Evolutionary conservation across 2,113 vertebrate genomes (phyloP).

Genomic region (Meleagris gallopavo): DNA sequence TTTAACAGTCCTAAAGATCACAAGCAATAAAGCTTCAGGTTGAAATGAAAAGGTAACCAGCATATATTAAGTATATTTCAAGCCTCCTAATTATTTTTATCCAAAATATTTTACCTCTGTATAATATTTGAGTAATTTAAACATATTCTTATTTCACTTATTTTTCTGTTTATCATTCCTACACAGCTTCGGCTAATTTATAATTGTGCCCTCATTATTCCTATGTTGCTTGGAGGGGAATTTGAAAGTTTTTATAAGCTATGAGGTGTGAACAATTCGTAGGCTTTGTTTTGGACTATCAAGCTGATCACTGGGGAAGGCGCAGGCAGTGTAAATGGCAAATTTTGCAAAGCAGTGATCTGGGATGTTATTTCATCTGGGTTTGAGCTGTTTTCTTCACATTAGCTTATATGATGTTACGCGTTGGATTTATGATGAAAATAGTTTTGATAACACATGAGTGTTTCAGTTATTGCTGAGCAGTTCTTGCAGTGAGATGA

Average conservation of each 20-base stretch:
- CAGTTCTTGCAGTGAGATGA: background rate
- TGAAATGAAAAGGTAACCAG: background rate
- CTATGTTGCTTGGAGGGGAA: background rate
- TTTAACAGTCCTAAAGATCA: background rate
- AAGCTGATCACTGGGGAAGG: background rate
- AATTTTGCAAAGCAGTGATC: background rate
- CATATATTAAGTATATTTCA: background rate
- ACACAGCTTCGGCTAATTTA: background rate
- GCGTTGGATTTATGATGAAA: background rate
- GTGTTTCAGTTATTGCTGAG: background rate
- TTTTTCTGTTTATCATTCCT: background rate
- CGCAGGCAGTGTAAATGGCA: background rate
- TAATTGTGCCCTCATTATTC: background rate
- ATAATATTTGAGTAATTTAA: background rate
- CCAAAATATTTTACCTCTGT: background rate
- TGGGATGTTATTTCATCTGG: background rate
- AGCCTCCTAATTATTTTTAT: background rate
- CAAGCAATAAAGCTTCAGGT: fast-evolving
- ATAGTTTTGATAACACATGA: background rate
- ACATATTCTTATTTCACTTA: fast-evolving
- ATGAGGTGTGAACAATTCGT: background rate
- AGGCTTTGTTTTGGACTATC: background rate
- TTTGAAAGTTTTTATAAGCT: background rate
- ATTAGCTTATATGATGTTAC: background rate
- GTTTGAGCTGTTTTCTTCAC: background rate